These are phyloP conservation scores for Schlechtendalia chinensis DNA, from an alignment of 1,140 invertebrate species.

Conservation along the genomic window DNA sequence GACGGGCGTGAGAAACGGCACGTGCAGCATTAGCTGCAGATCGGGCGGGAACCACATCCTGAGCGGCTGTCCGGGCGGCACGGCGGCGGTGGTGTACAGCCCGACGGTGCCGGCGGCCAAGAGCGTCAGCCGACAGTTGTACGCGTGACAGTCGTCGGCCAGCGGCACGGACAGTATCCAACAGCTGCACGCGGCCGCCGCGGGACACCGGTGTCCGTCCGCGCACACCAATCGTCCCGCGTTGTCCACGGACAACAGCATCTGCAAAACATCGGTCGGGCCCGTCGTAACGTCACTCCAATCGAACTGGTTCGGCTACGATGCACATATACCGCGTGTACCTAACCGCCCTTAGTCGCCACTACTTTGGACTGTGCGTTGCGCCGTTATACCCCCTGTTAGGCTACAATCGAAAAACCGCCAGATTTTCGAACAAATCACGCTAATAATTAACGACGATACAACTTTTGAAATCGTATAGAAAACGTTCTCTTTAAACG, in stretches of 20 bases:
- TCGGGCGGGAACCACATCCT: constrained; percentile 80
- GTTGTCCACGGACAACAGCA: not conserved
- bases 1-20: constrained; percentile 75
- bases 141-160: constrained; percentile 68
- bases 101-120: constrained; percentile 54
- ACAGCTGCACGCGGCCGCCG: constrained; percentile 27
- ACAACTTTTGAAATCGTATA: too few relatives aligned
- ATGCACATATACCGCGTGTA: too few relatives aligned
- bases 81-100: constrained; percentile 58
- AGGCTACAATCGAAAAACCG: too few relatives aligned
- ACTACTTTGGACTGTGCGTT: too few relatives aligned
- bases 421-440: too few relatives aligned
- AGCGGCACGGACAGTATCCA: constrained; percentile 57
- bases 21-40: constrained; percentile 67
- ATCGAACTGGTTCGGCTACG: too few relatives aligned
- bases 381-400: too few relatives aligned
- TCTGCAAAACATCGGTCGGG: not conserved
- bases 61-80: constrained; percentile 64
- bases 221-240: constrained; percentile 8
- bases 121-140: constrained; percentile 63
- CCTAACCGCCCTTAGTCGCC: too few relatives aligned
- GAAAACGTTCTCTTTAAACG: too few relatives aligned
- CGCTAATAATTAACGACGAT: too few relatives aligned
- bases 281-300: too few relatives aligned
- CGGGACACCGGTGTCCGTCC: not conserved